Base-by-base conservation (phyloP, 2,113 vertebrate genomes). In the Dermatemys mawii region DNA sequence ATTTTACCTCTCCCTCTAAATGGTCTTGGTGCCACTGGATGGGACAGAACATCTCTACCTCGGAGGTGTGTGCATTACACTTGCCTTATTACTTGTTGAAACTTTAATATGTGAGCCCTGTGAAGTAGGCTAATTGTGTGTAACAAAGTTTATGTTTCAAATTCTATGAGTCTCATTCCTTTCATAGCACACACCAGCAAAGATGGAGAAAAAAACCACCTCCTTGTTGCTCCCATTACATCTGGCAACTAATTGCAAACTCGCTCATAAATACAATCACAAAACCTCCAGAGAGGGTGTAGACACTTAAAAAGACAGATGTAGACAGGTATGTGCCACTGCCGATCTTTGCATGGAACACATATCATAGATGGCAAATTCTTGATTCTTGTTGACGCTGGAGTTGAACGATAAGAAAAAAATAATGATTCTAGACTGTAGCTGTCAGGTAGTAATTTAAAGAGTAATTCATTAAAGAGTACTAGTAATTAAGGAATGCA, bases 171-270 rank as follows among this genome's bases (percentile, higher is more conserved):
- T n/a, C n/a, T n/a, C n/a, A n/a, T n/a, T n/a, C n/a, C n/a, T n/a
- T n/a, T n/a, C n/a, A n/a, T n/a, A n/a, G n/a, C n/a, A n/a, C n/a
- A n/a, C n/a, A n/a, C n/a, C n/a, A n/a, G n/a, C n/a, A n/a, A n/a
- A n/a, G n/a, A n/a, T n/a, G n/a, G n/a, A n/a, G n/a, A n/a, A n/a
- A n/a, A n/a, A n/a, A n/a, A n/a, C n/a, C n/a, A n/a, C n/a, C 32
- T 88, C 57, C 24, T 90, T 89, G 67, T 83, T 97, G 92, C 90
- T 24, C 3, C 27, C 4, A 38, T 87, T 76, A 8, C 60, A 3
- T 8, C 75, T 93, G 50, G 9, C n/a, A 90, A 94, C 16, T 55
- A 80, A 86, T 92, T 90, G 50, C 22, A 84, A 95, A 57, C 46
- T 70, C 16, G 22, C 41, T 76, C 84, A 26, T 67, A 92, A 89